These are phyloP conservation scores for Ganaspis sp. DNA, from an alignment of 1,140 invertebrate species.

Conservation along the genomic window DNA sequence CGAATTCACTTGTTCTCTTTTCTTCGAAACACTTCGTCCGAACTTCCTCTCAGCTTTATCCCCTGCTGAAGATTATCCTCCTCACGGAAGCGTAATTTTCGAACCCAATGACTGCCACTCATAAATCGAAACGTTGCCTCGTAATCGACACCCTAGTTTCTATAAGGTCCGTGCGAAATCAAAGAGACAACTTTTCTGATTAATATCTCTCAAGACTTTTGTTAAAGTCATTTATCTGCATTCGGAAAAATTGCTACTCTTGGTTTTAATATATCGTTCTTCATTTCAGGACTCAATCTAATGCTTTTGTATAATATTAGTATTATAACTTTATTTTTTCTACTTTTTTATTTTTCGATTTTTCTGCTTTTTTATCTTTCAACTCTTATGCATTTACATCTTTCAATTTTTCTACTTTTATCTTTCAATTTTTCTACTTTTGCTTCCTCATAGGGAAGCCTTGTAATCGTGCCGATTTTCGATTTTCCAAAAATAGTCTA, in stretches of 20 bases:
- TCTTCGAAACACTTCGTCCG: neutral
- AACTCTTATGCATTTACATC: no score
- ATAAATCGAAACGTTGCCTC: neutral
- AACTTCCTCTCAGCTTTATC: slow-evolving; percentile 8
- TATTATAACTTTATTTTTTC: no score
- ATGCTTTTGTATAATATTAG: no score
- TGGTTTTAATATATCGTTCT: neutral
- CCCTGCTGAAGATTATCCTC: slow-evolving; percentile 2
- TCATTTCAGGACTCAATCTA: no score
- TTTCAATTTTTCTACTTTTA: no score
- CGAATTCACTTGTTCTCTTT: slow-evolving; percentile 27
- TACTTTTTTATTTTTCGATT: no score
- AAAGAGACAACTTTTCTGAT: neutral
- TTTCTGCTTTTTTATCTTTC: no score
- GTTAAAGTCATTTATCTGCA: neutral
- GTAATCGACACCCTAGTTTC: neutral
- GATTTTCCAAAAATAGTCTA: no score
- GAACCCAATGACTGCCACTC: neutral
- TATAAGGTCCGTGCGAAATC: neutral
- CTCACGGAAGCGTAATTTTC: slow-evolving; percentile 11
- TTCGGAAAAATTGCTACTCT: neutral
- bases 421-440: no score
- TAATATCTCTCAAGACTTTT: neutral
- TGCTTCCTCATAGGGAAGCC: no score
- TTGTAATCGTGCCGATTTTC: no score